Evolutionary conservation across 2,888 invertebrate species (phyloP).

Genomic region (Spicauda simplicius): DNA sequence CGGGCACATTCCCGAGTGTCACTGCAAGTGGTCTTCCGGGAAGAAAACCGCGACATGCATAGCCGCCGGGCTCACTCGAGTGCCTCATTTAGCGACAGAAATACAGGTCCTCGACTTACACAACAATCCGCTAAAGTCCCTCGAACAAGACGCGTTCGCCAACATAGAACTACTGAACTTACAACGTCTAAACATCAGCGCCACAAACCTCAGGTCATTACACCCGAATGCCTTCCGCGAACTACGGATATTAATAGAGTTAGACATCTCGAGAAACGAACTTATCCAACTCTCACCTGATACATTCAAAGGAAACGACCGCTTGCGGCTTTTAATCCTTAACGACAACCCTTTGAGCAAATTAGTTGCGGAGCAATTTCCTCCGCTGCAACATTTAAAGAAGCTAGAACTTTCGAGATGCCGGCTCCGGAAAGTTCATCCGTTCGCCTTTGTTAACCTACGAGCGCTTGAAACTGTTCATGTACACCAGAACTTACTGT

Average conservation of each 20-base stretch:
- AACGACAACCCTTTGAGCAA: constrained; percentile 92
- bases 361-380: constrained; percentile 91
- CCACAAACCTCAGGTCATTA: constrained; percentile 89
- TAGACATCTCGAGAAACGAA: constrained; percentile 93
- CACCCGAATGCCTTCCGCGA: constrained; percentile 93
- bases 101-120: constrained; percentile 91
- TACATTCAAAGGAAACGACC: constrained; percentile 93
- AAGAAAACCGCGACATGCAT: constrained; percentile 95
- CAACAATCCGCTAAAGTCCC: constrained; percentile 89
- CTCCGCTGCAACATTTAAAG: constrained; percentile 90
- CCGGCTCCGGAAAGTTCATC: constrained; percentile 89
- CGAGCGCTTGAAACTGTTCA: constrained; percentile 92
- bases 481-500: constrained; percentile 91
- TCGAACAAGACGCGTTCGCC: constrained; percentile 91
- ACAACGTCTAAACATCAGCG: constrained; percentile 92
- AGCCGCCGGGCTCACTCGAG: constrained; percentile 88
- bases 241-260: constrained; percentile 92
- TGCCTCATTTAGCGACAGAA: constrained; percentile 85
- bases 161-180: constrained; percentile 92
- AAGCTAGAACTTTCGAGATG: constrained; percentile 93
- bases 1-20: constrained; percentile 88
- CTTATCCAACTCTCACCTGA: constrained; percentile 89
- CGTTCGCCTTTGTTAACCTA: constrained; percentile 90
- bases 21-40: constrained; percentile 96
- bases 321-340: constrained; percentile 90